Conservation (phyloP, 2,113 vertebrate genomes). For the Anhinga anhinga region DNA sequence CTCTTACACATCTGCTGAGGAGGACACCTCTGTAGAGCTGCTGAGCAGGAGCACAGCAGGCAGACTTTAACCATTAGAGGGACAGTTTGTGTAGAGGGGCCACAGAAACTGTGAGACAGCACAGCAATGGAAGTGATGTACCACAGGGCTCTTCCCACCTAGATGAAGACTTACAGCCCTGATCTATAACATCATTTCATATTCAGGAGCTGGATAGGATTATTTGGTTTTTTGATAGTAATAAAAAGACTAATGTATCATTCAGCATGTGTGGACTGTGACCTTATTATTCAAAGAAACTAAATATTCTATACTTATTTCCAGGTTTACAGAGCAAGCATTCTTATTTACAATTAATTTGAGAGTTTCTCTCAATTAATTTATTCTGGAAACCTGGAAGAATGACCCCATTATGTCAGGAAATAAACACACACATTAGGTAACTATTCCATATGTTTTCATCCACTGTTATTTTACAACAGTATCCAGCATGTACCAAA, state of each 20-base stretch:
- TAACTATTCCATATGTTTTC: conserved; percentile 49
- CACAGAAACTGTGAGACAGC: background rate
- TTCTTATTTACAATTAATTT: background rate
- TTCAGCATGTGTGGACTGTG: background rate
- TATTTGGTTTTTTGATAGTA: background rate
- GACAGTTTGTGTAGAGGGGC: background rate
- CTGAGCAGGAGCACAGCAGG: background rate
- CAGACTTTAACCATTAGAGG: background rate
- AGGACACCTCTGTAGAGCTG: background rate
- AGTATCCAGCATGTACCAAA: conserved; percentile 4
- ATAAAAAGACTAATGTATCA: background rate
- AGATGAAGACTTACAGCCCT: background rate
- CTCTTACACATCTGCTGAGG: background rate
- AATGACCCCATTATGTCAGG: conserved; percentile 38
- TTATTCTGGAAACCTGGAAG: background rate
- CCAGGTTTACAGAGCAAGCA: background rate
- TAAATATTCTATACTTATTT: background rate
- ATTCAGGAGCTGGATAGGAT: background rate
- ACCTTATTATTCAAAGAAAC: background rate
- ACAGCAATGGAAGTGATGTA: background rate
- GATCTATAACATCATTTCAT: background rate
- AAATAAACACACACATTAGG: background rate
- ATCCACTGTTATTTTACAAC: conserved; percentile 29
- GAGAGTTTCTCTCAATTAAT: background rate
- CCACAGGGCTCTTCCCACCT: background rate